Conservation (phyloP, 2,113 vertebrate genomes). For the Ammodytes dubius region DNA sequence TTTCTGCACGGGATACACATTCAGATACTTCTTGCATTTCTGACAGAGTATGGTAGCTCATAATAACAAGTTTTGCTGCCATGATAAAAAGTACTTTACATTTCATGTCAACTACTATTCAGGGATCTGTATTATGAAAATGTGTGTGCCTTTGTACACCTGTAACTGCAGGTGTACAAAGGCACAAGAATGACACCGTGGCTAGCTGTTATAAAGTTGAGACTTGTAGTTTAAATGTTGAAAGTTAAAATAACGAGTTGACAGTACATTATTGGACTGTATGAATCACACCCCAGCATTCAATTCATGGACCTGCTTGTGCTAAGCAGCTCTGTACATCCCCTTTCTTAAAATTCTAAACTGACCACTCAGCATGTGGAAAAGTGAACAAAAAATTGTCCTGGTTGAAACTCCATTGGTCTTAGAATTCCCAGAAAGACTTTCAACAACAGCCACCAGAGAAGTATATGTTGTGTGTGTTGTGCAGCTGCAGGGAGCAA, state of each 20-base stretch:
- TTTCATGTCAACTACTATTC: background rate
- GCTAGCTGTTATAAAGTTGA: background rate
- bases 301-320: no score
- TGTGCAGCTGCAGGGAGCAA: slow-evolving; percentile 27
- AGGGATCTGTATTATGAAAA: background rate
- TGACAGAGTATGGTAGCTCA: background rate
- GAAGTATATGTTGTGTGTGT: slow-evolving; percentile 18
- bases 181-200: background rate
- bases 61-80: background rate
- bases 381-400: slow-evolving; percentile 14
- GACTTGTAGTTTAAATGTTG: background rate
- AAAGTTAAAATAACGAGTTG: background rate
- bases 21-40: background rate
- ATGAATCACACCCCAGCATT: background rate
- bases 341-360: background rate
- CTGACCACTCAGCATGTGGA: slow-evolving; percentile 20
- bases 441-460: slow-evolving; percentile 23
- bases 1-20: background rate
- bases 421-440: slow-evolving; percentile 27
- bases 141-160: background rate
- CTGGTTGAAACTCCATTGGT: slow-evolving; percentile 34
- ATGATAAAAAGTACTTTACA: no score
- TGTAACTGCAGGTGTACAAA: background rate
- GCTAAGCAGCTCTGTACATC: background rate
- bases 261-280: background rate